Evolutionary conservation across 92 coral and sea anemone species (phyloP).

Genomic region (Plumapathes pennacea): DNA sequence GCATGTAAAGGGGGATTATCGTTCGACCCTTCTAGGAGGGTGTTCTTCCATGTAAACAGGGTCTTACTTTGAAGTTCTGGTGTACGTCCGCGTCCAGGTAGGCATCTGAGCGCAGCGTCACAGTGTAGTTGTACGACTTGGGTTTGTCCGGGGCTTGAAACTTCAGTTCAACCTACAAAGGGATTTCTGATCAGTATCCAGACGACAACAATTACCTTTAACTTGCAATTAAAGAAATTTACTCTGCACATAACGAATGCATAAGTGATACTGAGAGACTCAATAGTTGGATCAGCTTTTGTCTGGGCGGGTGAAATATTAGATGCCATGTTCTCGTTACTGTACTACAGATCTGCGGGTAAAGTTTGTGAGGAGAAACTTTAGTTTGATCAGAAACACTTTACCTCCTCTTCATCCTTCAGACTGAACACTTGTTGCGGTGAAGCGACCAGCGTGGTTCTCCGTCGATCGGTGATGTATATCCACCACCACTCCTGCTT

Average conservation of each 20-base stretch:
- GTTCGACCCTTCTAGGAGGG: too few species aligned
- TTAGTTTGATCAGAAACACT: too few species aligned
- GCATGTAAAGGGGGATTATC: too few species aligned
- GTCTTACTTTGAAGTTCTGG: slow-evolving; percentile 79
- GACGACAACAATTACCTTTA: not conserved
- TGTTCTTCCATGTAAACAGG: too few species aligned
- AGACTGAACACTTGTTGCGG: slow-evolving; percentile 81
- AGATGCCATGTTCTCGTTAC: too few species aligned
- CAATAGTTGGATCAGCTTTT: not conserved
- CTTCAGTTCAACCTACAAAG: slow-evolving; percentile 74
- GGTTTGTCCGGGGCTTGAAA: slow-evolving; percentile 91
- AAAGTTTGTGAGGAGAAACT: too few species aligned
- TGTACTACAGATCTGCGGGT: too few species aligned
- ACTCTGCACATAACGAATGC: not conserved
- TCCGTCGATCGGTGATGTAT: slow-evolving; percentile 81
- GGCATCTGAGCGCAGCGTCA: slow-evolving; percentile 82
- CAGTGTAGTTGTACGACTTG: slow-evolving; percentile 76
- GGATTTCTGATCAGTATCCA: not conserved
- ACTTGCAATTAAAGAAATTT: not conserved
- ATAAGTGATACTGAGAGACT: not conserved
- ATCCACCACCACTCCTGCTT: slow-evolving; percentile 99
- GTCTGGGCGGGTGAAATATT: not conserved
- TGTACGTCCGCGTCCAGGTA: slow-evolving; percentile 83
- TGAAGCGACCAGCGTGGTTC: slow-evolving; percentile 66
- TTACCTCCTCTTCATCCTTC: slow-evolving; percentile 88